Base-by-base conservation (phyloP, 2,797 vertebrate genomes). In the Muscicapa striata region DNA sequence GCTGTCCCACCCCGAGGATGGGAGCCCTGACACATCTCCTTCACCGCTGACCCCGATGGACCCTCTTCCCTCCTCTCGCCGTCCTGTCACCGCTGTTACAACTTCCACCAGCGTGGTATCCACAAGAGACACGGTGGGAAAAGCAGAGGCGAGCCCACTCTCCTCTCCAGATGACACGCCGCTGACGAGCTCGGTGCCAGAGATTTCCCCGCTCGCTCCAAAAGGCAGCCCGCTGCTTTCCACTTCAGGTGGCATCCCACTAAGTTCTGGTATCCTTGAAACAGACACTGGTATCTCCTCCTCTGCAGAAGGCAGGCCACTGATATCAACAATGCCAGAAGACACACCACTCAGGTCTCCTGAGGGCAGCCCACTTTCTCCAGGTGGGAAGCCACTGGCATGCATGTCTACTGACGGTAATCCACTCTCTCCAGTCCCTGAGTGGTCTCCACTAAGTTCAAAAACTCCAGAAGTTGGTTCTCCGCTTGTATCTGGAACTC, bases 11-110 rank as follows among this genome's bases (percentile, higher is more conserved):
- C 95, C 98, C 58, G 66, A 49, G 54, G 96, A 96, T 17, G 95
- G 94, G 22, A 97, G 41, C 15, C 97, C 98, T 51, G 97, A 97
- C 57, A 97, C 78, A 52, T 98, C 98, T 91, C 95, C 97, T 48
- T 97, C 80, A 24, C 98, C 97, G 0, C 98, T 99, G 92, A 98
- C 94, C 75, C 98, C 98, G 7, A 98, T 85, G 10, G 96, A 97
- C 8, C 98, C 98, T 81, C 97, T 98, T 41, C 98, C 98, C 75
- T 98, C 98, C 92, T 98, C 98, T 88, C 75, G 91, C 63, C 93
- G 86, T 64, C 93, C 91, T 3, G 83, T 81, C 3, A 64, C 76
- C 70, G 97, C 79, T 75, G 98, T 97, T 41, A 97, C 93, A 54
- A 97, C 91, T 87, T 98, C 98, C 79, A 97, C 97, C 93, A 98